Evolutionary conservation across 2,797 vertebrate species (phyloP).

Genomic region (Oreochromis mossambicus): DNA sequence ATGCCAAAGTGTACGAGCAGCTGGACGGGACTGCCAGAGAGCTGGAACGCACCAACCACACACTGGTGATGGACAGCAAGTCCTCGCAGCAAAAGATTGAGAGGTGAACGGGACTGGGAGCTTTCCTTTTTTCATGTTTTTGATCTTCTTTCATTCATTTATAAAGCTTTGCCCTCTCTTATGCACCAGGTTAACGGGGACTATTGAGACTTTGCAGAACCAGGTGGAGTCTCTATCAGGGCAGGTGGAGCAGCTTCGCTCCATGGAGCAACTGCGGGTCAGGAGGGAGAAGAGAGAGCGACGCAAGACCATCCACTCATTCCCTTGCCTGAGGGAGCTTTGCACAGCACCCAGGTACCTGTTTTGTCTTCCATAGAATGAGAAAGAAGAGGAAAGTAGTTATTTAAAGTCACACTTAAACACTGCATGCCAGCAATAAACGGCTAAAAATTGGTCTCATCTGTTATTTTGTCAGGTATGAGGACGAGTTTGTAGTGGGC

Average conservation of each 20-base stretch:
- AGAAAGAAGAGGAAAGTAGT: background rate
- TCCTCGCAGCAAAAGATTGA: slow-evolving; percentile 68
- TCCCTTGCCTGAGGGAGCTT: slow-evolving; percentile 89
- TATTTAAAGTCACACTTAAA: accelerated
- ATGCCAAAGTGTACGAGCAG: slow-evolving; percentile 97
- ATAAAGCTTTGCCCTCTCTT: background rate
- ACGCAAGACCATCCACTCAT: slow-evolving; percentile 91
- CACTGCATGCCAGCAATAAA: background rate
- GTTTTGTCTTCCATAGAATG: background rate
- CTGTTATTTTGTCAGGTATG: slow-evolving; percentile 74
- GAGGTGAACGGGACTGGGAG: slow-evolving; percentile 1
- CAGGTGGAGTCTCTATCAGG: slow-evolving; percentile 90
- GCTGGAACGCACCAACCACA: slow-evolving; percentile 89
- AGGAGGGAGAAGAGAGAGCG: slow-evolving; percentile 89
- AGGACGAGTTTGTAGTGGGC: slow-evolving; percentile 83
- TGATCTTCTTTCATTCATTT: background rate
- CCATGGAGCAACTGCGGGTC: slow-evolving; percentile 87
- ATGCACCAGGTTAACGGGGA: slow-evolving; percentile 80
- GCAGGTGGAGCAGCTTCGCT: slow-evolving; percentile 87
- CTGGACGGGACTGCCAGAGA: slow-evolving; percentile 90
- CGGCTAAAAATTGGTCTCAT: background rate
- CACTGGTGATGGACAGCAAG: slow-evolving; percentile 88
- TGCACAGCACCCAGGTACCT: slow-evolving; percentile 78
- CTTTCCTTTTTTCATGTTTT: background rate
- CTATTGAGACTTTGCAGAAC: slow-evolving; percentile 86